Evolutionary conservation across 2,888 invertebrate genomes (phyloP), one percentile per base, ranked within the genome.

Genomic region (Cabera pusaria): DNA sequence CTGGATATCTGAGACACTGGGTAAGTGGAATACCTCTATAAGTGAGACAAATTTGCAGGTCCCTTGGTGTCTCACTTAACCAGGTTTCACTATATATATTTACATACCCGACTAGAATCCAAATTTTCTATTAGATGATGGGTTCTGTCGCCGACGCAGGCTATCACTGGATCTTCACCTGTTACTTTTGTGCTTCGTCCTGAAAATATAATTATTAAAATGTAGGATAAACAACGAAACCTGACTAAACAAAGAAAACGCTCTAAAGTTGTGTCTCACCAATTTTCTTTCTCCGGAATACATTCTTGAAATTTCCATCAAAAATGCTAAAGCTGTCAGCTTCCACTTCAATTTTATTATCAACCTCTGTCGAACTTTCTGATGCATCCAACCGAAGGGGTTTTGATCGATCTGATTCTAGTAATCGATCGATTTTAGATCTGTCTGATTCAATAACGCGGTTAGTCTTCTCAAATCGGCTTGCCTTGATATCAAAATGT

Each of bases 111-210:
- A 32, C 70, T 76, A 0, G 81, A 78, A 47, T 87, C 84, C 43
- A 88, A 57, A 31, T 88, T 86, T 59, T 88, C 88, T 17, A 88
- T 85, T 1, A 85, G 50, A 51, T 87, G 87, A 47, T 86, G 85
- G 0, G 87, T 86, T 43, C 84, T 70, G 1, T 77, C 79, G 1
- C 85, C 86, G 1, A 88, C 80, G 25, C 86, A 86, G 1, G 79
- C 79, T 2, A 88, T 73, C 0, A 84, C 72, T 2, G 87, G 86
- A 42, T 87, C 86, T 51, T 73, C 75, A 40, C 82, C 76, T 0
- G 77, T 73, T 1, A 81, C 81, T 58, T 67, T 84, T 7, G 86
- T 88, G 47, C 87, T 88, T n/a, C 87, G 76, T 52, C 86, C 87
- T 87, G 49, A 1, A 59, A 56, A 26, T n/a, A n/a, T n/a, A n/a